Conservation (phyloP, 2,888 invertebrate genomes). For the Mimachlamys varia region DNA sequence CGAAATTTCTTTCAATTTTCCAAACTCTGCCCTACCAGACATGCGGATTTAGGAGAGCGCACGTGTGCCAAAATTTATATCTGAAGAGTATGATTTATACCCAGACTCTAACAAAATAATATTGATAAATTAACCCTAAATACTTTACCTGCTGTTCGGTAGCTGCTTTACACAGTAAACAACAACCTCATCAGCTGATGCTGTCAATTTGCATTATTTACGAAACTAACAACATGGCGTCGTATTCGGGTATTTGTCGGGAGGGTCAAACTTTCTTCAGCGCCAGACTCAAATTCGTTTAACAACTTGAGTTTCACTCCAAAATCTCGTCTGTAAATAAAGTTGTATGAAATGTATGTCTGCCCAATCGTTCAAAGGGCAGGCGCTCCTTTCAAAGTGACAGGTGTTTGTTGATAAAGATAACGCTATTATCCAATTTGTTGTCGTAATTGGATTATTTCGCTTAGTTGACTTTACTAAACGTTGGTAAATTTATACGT, state of each 20-base stretch:
- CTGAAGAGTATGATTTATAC: neutral
- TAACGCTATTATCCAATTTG: neutral
- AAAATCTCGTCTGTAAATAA: neutral
- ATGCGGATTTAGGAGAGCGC: too few relatives aligned
- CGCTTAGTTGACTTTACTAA: slow-evolving; percentile 20
- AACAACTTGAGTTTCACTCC: neutral
- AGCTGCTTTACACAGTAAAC: neutral
- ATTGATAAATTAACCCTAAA: neutral
- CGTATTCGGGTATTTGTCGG: neutral
- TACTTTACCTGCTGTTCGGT: neutral
- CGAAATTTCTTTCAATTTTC: too few relatives aligned
- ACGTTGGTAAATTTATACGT: neutral
- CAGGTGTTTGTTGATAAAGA: neutral
- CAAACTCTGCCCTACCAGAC: too few relatives aligned
- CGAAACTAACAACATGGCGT: neutral
- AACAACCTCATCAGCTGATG: neutral
- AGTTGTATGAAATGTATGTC: neutral
- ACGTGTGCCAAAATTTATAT: too few relatives aligned
- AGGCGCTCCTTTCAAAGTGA: neutral
- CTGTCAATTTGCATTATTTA: neutral
- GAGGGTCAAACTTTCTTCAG: neutral
- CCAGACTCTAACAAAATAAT: neutral
- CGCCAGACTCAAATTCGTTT: neutral
- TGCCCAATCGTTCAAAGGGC: neutral
- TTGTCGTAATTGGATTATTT: neutral